These are phyloP conservation scores for Hydraecia micacea DNA, from an alignment of 2,888 invertebrate genomes.

Conservation along the genomic window DNA sequence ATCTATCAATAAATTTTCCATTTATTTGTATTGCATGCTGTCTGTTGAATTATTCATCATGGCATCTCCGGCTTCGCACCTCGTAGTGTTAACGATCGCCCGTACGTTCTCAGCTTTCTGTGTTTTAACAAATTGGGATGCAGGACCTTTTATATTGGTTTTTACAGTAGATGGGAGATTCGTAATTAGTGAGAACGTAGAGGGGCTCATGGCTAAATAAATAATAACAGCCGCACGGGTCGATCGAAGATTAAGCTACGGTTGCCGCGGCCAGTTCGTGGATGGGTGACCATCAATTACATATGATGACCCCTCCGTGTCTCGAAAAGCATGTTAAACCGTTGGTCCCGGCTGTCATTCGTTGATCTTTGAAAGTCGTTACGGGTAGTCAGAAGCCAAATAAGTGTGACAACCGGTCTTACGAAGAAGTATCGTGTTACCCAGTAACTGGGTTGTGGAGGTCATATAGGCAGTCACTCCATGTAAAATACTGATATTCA, in stretches of 20 bases:
- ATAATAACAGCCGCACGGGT: neutral
- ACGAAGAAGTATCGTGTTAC: neutral
- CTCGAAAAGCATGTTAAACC: neutral
- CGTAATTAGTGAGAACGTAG: neutral
- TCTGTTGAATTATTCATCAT: constrained; percentile 60
- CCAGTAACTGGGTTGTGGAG: neutral
- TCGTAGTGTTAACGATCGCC: constrained; percentile 52
- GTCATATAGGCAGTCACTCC: neutral
- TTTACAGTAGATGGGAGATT: neutral
- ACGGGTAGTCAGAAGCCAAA: neutral
- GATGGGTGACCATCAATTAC: neutral
- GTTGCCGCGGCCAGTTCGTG: neutral
- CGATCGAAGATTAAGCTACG: neutral
- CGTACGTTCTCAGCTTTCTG: constrained; percentile 28
- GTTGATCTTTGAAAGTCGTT: neutral
- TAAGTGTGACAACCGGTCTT: neutral
- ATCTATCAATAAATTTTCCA: constrained; percentile 38
- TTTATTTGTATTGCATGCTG: constrained; percentile 52
- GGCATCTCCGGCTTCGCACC: constrained; percentile 41
- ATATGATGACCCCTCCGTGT: neutral
- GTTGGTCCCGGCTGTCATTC: neutral
- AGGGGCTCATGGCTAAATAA: neutral
- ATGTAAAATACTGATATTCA: neutral
- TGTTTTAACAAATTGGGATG: constrained; percentile 45
- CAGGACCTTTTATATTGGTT: constrained; percentile 25